These are phyloP conservation scores for Strongylocentrotus purpuratus DNA, from an alignment of 35 echinoderm and acorn worm genomes.

Conservation along the genomic window DNA sequence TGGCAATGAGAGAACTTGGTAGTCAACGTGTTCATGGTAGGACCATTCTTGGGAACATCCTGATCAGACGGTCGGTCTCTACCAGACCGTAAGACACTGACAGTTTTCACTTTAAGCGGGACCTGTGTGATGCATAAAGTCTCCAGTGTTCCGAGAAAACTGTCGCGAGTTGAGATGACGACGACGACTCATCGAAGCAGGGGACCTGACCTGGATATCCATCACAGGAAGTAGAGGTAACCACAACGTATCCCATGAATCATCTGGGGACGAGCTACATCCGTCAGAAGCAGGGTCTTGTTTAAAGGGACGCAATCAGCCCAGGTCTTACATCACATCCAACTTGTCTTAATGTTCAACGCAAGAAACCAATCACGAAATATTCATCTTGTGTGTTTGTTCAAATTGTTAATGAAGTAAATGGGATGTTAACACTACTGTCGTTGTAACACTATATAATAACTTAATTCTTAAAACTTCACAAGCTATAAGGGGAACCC, in stretches of 20 bases:
- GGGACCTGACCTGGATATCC: slow-evolving; percentile 21
- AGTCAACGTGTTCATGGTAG: neutral
- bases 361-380: neutral
- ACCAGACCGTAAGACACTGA: neutral
- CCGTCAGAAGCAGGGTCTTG: neutral
- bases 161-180: neutral
- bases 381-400: neutral
- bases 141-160: neutral
- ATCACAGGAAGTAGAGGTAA: neutral
- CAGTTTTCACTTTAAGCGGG: neutral
- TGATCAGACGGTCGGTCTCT: neutral
- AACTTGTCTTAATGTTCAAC: neutral
- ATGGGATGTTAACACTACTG: neutral
- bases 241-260: slow-evolving; percentile 28
- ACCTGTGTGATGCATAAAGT: neutral
- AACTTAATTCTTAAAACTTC: neutral
- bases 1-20: too few relatives aligned
- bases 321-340: neutral
- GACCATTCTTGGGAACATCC: neutral
- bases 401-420: neutral
- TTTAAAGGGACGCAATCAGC: neutral
- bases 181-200: neutral
- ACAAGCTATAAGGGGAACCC: neutral
- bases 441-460: neutral
- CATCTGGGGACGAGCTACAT: neutral